phyloP scores from a whole-genome alignment of 2,888 invertebrate genomes.

The Esperia sulphurella region DNA sequence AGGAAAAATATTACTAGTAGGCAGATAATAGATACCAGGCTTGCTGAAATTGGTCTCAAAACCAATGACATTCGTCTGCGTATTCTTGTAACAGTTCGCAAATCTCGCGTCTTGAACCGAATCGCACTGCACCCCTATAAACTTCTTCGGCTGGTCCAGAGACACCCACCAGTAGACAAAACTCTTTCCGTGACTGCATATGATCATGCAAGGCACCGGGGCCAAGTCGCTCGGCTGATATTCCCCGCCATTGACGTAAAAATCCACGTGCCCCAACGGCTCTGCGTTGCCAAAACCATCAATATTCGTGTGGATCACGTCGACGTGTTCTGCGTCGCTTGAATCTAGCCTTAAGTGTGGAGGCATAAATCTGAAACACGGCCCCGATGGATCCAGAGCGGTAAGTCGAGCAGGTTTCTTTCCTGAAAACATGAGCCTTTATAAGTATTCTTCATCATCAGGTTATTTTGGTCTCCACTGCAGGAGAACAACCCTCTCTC shows the following conservation, averaged over 20 bases:
- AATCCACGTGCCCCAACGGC: slow-evolving; percentile 56
- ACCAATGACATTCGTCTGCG: slow-evolving; percentile 51
- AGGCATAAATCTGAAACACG: slow-evolving; percentile 53
- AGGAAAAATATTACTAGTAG: slow-evolving; percentile 59
- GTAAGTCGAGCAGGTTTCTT: slow-evolving; percentile 54
- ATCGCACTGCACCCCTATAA: slow-evolving; percentile 54
- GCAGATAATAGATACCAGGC: slow-evolving; percentile 56
- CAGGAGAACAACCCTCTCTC: no score
- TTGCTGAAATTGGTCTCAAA: slow-evolving; percentile 49
- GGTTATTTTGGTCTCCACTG: no score
- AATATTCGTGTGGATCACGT: slow-evolving; percentile 64
- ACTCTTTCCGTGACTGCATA: slow-evolving; percentile 58
- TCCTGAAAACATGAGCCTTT: slow-evolving; percentile 49
- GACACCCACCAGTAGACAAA: slow-evolving; percentile 66
- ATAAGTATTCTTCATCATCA: no score
- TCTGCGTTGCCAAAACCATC: slow-evolving; percentile 71
- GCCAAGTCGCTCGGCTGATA: slow-evolving; percentile 61
- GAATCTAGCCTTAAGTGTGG: slow-evolving; percentile 36
- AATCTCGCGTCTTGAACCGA: slow-evolving; percentile 58
- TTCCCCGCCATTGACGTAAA: slow-evolving; percentile 67
- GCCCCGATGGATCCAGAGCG: slow-evolving; percentile 66
- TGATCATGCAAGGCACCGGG: slow-evolving; percentile 52
- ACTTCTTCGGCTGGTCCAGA: slow-evolving; percentile 58
- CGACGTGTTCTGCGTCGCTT: slow-evolving; percentile 49
- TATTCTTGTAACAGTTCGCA: slow-evolving; percentile 54